Percentiles rank a stretch among this genome's conserved stretches.
These are phyloP conservation scores for Peromyscus nudipes DNA, from an alignment of 2,797 vertebrate species.

Conservation along the genomic window DNA sequence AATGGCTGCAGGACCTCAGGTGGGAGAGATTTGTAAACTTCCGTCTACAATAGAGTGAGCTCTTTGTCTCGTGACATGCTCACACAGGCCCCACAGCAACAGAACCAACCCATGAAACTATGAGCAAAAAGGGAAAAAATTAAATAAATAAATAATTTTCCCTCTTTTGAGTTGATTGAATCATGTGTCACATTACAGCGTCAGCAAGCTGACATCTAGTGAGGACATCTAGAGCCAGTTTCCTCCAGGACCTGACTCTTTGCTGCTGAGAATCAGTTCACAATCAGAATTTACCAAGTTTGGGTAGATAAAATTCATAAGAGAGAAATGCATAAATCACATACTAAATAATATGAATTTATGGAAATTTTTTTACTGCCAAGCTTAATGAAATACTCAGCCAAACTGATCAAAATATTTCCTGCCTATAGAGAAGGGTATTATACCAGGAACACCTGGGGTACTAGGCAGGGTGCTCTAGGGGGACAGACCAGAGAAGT, in stretches of 20 bases:
- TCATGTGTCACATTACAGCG: background rate
- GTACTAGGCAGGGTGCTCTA: background rate
- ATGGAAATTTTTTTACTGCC: slow-evolving; percentile 31
- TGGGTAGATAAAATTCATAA: background rate
- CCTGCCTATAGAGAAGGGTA: slow-evolving; percentile 21
- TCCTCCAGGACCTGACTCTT: slow-evolving; percentile 17
- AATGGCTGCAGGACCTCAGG: no score
- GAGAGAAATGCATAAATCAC: slow-evolving; percentile 33
- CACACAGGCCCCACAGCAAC: background rate
- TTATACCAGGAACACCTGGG: slow-evolving; percentile 11
- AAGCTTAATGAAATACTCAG: background rate
- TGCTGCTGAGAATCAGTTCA: slow-evolving; percentile 28
- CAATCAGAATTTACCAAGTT: slow-evolving; percentile 18
- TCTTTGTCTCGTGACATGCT: background rate
- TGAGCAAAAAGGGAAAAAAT: background rate
- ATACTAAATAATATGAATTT: slow-evolving; percentile 27
- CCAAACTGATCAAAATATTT: background rate
- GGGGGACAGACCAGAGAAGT: no score
- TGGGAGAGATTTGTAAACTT: no score
- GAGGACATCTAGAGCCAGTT: background rate
- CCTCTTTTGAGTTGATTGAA: background rate
- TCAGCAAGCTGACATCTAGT: background rate
- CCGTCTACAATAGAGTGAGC: background rate
- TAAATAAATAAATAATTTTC: background rate
- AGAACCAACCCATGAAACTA: background rate